Conservation (phyloP, 1,140 invertebrate genomes). For the Lasioglossum albipes region DNA sequence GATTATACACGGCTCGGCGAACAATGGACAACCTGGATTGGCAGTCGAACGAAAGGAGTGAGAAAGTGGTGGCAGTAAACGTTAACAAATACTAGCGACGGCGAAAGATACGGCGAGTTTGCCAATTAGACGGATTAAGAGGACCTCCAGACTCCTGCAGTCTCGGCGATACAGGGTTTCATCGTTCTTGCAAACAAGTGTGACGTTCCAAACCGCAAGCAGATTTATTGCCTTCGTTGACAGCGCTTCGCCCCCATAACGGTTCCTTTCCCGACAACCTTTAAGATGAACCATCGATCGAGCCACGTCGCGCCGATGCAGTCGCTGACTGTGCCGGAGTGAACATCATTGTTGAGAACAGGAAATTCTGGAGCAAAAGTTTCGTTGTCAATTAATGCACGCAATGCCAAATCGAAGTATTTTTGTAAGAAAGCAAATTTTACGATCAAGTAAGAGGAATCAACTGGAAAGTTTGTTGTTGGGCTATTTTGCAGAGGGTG, state of each 20-base stretch:
- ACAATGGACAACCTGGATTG: slow-evolving; percentile 4
- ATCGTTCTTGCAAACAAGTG: slow-evolving; percentile 58
- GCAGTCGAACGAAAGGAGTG: neutral
- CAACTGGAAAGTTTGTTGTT: too few species aligned
- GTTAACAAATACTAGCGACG: neutral
- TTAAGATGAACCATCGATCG: too few species aligned
- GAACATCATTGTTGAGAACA: too few species aligned
- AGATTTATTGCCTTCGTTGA: slow-evolving; percentile 60
- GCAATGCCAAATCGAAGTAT: too few species aligned
- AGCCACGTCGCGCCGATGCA: too few species aligned
- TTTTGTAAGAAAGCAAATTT: too few species aligned
- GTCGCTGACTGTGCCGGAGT: too few species aligned
- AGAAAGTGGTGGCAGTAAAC: neutral
- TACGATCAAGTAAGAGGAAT: too few species aligned
- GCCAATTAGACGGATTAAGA: slow-evolving; percentile 51
- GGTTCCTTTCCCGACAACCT: slow-evolving; percentile 1
- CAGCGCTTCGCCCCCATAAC: slow-evolving; percentile 7
- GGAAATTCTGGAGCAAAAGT: too few species aligned
- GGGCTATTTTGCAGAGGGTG: too few species aligned
- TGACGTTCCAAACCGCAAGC: slow-evolving; percentile 59
- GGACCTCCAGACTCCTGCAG: neutral
- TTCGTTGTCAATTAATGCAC: too few species aligned
- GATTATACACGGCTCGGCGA: slow-evolving; percentile 6
- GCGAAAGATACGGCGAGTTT: slow-evolving; percentile 16
- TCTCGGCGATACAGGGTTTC: slow-evolving; percentile 39